Percentiles rank a stretch among this genome's conserved stretches.
Evolutionary conservation across 2,113 vertebrate species (phyloP).

Genomic region (Martes martes): DNA sequence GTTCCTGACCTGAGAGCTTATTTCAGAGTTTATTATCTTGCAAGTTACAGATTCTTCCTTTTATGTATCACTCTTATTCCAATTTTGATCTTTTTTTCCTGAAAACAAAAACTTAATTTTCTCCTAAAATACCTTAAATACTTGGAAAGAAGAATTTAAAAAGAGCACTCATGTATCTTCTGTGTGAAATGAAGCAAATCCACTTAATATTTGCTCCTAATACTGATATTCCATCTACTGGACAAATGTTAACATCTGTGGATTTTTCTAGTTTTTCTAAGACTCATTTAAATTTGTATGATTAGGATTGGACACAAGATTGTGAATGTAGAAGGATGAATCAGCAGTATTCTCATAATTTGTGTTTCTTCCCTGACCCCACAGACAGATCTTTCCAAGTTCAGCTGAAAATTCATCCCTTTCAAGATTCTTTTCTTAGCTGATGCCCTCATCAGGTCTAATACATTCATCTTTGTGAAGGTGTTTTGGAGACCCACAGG

Average conservation of each 20-base stretch:
- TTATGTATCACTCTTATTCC: background rate
- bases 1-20: background rate
- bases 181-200: background rate
- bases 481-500: background rate
- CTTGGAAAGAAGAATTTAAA: background rate
- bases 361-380: background rate
- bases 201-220: slow-evolving; percentile 9
- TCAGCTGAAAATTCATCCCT: background rate
- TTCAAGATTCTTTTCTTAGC: background rate
- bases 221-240: background rate
- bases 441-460: background rate
- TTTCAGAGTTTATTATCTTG: slow-evolving; percentile 1
- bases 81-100: slow-evolving; percentile 4
- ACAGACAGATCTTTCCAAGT: background rate
- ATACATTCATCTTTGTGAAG: background rate
- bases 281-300: background rate
- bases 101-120: slow-evolving; percentile 7
- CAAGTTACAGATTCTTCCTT: background rate
- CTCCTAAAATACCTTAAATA: background rate
- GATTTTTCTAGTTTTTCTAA: slow-evolving; percentile 14
- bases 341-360: background rate
- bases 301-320: background rate
- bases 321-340: background rate
- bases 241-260: background rate
- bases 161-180: background rate